Conservation (phyloP, 2,797 vertebrate species). For the Melanotaenia nigrans region DNA sequence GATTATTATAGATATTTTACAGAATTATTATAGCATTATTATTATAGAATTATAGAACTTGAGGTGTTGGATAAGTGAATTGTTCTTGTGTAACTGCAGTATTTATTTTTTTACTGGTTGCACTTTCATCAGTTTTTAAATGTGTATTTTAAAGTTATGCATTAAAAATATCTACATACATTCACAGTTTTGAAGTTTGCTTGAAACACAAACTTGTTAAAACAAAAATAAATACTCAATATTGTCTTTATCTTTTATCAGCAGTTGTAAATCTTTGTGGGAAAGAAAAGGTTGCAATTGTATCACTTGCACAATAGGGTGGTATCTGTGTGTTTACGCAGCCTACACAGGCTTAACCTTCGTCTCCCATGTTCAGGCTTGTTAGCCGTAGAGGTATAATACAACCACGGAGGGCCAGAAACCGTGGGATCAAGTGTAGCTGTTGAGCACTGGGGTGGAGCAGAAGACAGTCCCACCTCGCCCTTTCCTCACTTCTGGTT, state of each 20-base stretch:
- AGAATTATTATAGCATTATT: too few relatives aligned
- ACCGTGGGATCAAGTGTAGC: slow-evolving; percentile 47
- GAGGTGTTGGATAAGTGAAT: too few relatives aligned
- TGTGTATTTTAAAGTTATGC: not conserved
- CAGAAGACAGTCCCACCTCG: slow-evolving; percentile 32
- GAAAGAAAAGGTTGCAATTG: slow-evolving; percentile 16
- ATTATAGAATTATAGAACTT: too few relatives aligned
- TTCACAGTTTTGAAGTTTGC: not conserved
- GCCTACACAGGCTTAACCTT: slow-evolving; percentile 1
- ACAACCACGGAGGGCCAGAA: slow-evolving; percentile 4
- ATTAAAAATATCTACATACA: too few relatives aligned
- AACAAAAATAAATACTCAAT: not conserved
- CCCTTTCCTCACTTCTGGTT: slow-evolving; percentile 16
- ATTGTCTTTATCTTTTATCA: slow-evolving; percentile 16
- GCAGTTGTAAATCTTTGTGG: not conserved
- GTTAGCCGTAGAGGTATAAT: slow-evolving; percentile 32
- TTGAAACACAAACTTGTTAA: not conserved
- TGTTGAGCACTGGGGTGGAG: slow-evolving; percentile 46
- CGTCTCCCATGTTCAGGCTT: slow-evolving; percentile 56
- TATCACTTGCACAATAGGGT: slow-evolving; percentile 28
- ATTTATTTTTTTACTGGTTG: too few relatives aligned
- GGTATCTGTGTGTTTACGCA: slow-evolving; percentile 11
- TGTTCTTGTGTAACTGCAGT: too few relatives aligned
- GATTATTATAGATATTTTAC: too few relatives aligned
- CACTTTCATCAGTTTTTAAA: too few relatives aligned